Evolutionary conservation across 2,797 vertebrate species (phyloP).

Genomic region (Xenopus petersii): DNA sequence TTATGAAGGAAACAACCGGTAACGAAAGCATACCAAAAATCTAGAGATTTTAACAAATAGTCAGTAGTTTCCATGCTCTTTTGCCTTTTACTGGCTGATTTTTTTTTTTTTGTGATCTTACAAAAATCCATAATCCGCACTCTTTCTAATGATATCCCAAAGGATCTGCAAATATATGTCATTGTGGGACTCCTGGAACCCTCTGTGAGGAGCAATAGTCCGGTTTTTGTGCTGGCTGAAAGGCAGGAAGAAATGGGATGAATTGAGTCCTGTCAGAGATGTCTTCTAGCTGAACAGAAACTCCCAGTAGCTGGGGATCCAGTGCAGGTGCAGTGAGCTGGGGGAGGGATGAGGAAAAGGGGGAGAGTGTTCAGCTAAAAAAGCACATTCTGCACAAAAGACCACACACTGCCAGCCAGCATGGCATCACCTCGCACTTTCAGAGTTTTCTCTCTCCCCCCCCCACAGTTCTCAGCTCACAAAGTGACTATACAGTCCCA

Average conservation of each 20-base stretch:
- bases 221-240: conserved; percentile 67
- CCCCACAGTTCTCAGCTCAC: conserved; percentile 68
- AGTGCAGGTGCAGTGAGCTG: conserved; percentile 92
- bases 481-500: conserved; percentile 72
- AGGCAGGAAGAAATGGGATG: conserved; percentile 83
- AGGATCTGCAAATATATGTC: conserved; percentile 64
- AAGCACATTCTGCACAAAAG: conserved; percentile 84
- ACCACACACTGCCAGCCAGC: conserved; percentile 97
- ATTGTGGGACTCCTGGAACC: conserved; percentile 62
- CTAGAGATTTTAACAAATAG: too few relatives aligned
- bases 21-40: too few relatives aligned
- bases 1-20: too few relatives aligned
- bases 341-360: conserved; percentile 86
- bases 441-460: conserved; percentile 66
- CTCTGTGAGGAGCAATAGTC: conserved; percentile 64
- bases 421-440: conserved; percentile 82
- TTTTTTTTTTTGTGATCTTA: too few relatives aligned
- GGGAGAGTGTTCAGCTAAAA: conserved; percentile 75
- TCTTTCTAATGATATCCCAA: conserved; percentile 62
- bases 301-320: conserved; percentile 84
- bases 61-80: too few relatives aligned
- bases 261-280: conserved; percentile 87
- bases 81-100: too few relatives aligned
- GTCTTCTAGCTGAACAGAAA: conserved; percentile 78
- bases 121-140: conserved; percentile 37